These are phyloP conservation scores for Arrhopalites spinosus DNA, from an alignment of 2,888 invertebrate genomes.

Conservation along the genomic window DNA sequence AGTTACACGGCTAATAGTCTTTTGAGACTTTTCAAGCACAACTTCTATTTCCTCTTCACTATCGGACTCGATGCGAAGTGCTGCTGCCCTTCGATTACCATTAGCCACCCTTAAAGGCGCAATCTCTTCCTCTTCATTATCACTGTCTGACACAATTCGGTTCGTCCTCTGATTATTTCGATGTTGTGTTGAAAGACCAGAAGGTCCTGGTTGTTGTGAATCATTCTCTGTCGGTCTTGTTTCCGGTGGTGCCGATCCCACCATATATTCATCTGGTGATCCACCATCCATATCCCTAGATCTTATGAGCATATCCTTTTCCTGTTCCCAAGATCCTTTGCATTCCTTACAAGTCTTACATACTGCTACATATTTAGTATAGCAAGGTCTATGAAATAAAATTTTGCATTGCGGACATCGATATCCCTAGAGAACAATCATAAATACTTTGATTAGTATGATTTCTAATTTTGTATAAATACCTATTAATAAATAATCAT, in stretches of 20 bases:
- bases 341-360: conserved; percentile 24
- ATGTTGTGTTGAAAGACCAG: background rate
- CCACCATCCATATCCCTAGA: background rate
- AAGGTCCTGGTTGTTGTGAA: background rate
- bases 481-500: background rate
- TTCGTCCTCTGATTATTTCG: background rate
- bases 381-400: conserved; percentile 30
- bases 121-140: background rate
- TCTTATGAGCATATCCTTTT: conserved; percentile 16
- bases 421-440: conserved; percentile 29
- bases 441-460: background rate
- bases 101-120: background rate
- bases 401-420: conserved; percentile 33
- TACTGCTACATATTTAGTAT: background rate
- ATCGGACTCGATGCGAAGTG: too few relatives aligned
- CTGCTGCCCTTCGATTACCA: background rate
- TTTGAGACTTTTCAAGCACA: too few relatives aligned
- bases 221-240: background rate
- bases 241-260: background rate
- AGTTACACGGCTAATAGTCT: too few relatives aligned
- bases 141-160: background rate
- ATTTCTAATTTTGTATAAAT: background rate
- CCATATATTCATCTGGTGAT: background rate
- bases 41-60: too few relatives aligned
- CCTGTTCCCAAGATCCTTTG: background rate